Evolutionary conservation across 2,888 invertebrate species (phyloP), one percentile per base, ranked within the genome.

Genomic region (Chelonus formosanus): DNA sequence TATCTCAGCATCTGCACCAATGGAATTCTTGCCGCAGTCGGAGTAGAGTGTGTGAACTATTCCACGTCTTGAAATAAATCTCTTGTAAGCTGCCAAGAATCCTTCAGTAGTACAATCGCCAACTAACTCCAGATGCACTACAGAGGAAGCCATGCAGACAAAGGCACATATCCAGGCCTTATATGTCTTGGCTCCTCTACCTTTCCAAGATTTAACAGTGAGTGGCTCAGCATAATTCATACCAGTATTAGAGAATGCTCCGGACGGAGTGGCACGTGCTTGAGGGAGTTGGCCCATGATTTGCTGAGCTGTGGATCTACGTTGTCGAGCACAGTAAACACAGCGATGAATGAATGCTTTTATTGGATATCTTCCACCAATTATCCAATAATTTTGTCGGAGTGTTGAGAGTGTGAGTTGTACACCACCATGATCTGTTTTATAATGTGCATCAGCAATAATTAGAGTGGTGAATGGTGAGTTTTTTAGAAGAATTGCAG

Each of bases 201-300:
- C 40, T 34, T 47, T 31, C 6, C 53, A 63, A 3, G 45, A 8
- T 35, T 60, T 55, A 2, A 70, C 6, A 1, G 8, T 54, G 35
- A 65, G 45, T 20, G 67, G 71, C 0, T 61, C 67, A 4, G 67
- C 67, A 44, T 64, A 69, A 45, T 67, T 54, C 0, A 74, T 58
- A 1, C 74, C 74, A 44, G 67, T 53, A 5, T 65, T 45, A 2
- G 52, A 32, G 57, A 77, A 76, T 36, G 75, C 67, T 6, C 65
- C 57, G 6, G 68, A 52, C 5, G 72, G 72, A 2, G 47, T 67
- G 0, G 74, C 75, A 32, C 77, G 48, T 2, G 67, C n/a, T 3
- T 32, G 8, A 1, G 78, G 77, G 5, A 76, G 67, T 10, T 74
- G 52, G 3, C 71, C 76, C 75, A 78, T n/a, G n/a, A n/a, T n/a